Percentiles rank a stretch among this genome's conserved stretches.
phyloP scores from a whole-genome alignment of 1,140 invertebrate genomes.

The Brachystomella parvula region DNA sequence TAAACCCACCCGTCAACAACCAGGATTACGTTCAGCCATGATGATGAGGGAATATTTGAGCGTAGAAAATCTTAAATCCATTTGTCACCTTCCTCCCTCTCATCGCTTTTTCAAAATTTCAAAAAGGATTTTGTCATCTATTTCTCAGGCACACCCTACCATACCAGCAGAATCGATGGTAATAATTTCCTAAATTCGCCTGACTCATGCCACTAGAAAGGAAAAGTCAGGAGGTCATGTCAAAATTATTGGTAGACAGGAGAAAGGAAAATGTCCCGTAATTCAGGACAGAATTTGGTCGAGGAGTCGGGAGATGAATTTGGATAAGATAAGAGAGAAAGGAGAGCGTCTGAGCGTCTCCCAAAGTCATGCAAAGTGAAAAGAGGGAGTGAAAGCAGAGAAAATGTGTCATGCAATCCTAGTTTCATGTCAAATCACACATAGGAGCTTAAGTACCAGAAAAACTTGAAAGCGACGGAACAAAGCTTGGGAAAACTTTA shows the following conservation, averaged over 20 bases:
- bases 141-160: not conserved
- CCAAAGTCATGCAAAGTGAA: constrained; percentile 5
- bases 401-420: constrained; percentile 6
- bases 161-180: not conserved
- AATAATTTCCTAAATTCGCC: not conserved
- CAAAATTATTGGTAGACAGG: constrained; percentile 2
- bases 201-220: not conserved
- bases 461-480: not conserved
- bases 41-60: constrained; percentile 27
- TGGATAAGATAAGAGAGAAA: constrained; percentile 17
- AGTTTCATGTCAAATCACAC: not conserved
- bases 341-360: not conserved
- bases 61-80: constrained; percentile 32
- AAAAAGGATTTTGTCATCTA: not conserved
- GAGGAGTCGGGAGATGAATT: constrained; percentile 20
- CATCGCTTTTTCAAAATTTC: not conserved
- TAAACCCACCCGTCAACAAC: not conserved
- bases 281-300: not conserved
- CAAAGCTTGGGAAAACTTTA: constrained; percentile 4
- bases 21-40: not conserved
- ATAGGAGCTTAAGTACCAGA: too few species aligned
- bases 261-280: not conserved
- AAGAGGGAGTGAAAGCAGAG: not conserved
- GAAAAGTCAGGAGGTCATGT: not conserved
- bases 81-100: constrained; percentile 28